These are phyloP conservation scores for Leptosomus discolor DNA, from an alignment of 2,113 vertebrate genomes.

Conservation along the genomic window DNA sequence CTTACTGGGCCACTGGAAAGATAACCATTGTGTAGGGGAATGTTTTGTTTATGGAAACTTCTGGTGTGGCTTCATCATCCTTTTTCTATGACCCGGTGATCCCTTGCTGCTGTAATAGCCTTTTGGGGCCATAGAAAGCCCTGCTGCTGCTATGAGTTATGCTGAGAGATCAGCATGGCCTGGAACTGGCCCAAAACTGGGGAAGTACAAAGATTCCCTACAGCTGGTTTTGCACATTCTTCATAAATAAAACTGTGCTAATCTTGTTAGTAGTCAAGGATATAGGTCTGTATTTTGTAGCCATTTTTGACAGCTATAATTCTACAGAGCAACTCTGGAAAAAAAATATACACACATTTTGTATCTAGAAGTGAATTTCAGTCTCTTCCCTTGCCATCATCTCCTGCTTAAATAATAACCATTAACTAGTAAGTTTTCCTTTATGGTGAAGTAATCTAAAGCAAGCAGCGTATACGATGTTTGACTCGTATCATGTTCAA, in stretches of 20 bases:
- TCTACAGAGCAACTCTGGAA: neutral
- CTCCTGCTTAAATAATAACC: neutral
- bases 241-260: slow-evolving; percentile 3
- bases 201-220: neutral
- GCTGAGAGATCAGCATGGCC: slow-evolving; percentile 16
- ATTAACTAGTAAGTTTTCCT: neutral
- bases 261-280: neutral
- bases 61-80: neutral
- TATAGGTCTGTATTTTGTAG: slow-evolving; percentile 9
- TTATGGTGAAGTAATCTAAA: neutral
- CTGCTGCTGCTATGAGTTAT: slow-evolving; percentile 45
- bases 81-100: neutral
- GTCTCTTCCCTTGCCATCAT: neutral
- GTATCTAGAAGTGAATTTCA: neutral
- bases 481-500: neutral
- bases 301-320: neutral
- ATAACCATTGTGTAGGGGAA: neutral
- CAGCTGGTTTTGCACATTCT: slow-evolving; percentile 8
- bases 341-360: neutral
- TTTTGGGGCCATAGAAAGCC: slow-evolving; percentile 16
- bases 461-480: neutral
- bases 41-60: slow-evolving; percentile 7
- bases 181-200: slow-evolving; percentile 10
- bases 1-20: neutral
- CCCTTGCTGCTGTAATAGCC: slow-evolving; percentile 36